Base-by-base conservation (phyloP, 2,888 invertebrate species). In the Diarsia mendica region DNA sequence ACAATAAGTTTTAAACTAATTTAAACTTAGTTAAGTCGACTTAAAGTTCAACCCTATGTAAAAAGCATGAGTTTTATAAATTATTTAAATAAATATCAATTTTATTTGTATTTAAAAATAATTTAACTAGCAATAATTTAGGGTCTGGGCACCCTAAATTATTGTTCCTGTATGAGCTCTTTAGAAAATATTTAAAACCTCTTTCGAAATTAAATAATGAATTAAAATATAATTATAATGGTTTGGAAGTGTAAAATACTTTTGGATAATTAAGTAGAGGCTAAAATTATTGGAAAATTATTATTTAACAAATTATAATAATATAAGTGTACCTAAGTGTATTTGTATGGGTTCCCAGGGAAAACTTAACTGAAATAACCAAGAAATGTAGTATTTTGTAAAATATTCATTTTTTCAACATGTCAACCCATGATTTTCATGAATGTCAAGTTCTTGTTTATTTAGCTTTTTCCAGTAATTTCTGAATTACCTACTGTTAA, bases 71-170 rank as follows among this genome's bases (percentile, higher is more conserved):
- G 76, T 77, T 80, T 85, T 86, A 83, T 82, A 87, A 86, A 86
- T 87, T 87, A 87, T 89, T 89, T 76, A 78, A 74, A 69, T 81
- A 65, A 66, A 76, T 69, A 87, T 72, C 77, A 88, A 79, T 87
- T 89, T 85, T 89, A 89, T 88, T 84, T 86, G 86, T 89, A 91
- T 90, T 91, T 89, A 67, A 85, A 87, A 82, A 84, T 46, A 63
- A 55, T 39, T 84, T 18, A 13, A 79, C 79, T 83, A 86, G 80
- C 60, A 76, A 78, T 65, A 49, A 60, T 73, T 75, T 65, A 75
- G 79, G 77, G 77, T 75, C 39, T 39, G 39, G 39, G 39, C 39
- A 75, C 82, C 75, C 71, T 39, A 39, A 39, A 39, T 39, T 39
- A 67, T 83, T 87, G 89, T 84, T 86, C 85, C 81, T 83, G 20